Evolutionary conservation across 92 coral and sea anemone genomes (phyloP).

Genomic region (Porites cylindrica): DNA sequence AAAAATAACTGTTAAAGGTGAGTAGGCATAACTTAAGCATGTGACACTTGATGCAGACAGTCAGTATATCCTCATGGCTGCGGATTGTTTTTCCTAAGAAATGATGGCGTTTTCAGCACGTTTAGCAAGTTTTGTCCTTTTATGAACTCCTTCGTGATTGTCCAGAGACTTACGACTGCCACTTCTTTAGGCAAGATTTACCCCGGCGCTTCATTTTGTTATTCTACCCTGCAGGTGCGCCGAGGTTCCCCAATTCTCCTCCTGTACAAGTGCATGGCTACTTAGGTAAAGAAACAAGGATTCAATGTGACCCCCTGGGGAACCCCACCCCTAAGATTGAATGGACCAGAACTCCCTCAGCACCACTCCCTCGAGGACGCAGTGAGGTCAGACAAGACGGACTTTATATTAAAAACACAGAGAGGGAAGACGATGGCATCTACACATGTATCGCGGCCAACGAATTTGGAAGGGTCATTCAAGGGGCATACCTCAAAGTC

Average conservation of each 20-base stretch:
- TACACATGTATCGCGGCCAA: conserved; percentile 52
- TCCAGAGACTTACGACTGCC: no score
- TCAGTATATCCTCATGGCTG: no score
- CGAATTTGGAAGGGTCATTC: conserved; percentile 50
- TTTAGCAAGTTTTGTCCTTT: no score
- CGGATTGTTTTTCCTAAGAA: no score
- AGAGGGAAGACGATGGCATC: conserved; percentile 38
- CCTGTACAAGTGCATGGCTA: conserved; percentile 6
- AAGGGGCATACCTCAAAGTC: conserved; percentile 10
- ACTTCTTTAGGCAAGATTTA: no score
- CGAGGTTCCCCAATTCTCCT: no score
- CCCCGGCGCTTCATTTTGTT: no score
- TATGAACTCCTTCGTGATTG: no score
- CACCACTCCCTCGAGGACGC: conserved; percentile 18
- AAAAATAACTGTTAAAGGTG: conserved; percentile 46
- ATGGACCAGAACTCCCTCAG: conserved; percentile 54
- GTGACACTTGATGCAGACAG: no score
- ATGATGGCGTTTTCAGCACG: no score
- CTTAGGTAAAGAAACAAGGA: conserved; percentile 30
- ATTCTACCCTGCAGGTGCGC: no score
- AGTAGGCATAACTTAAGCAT: neutral
- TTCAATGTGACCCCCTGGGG: conserved; percentile 46
- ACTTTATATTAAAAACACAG: conserved; percentile 27
- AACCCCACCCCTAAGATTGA: conserved; percentile 58
- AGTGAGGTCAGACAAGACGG: neutral